These are phyloP conservation scores for Sylvicapra grimmia DNA, from an alignment of 2,113 vertebrate species.

Conservation along the genomic window DNA sequence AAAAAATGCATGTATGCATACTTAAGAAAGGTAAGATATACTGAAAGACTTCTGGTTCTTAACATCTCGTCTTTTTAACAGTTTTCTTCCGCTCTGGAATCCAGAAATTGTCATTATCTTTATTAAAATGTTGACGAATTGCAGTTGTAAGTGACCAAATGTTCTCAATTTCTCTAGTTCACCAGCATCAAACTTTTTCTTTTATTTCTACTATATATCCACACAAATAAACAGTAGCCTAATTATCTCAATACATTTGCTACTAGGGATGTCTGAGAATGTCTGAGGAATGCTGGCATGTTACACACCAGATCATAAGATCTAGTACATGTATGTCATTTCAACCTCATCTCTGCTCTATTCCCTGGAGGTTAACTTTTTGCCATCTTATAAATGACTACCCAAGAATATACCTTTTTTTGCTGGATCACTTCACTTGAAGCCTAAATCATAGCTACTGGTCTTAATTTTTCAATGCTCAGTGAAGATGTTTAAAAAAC, in stretches of 20 bases:
- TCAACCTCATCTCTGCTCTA: neutral
- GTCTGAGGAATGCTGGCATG: neutral
- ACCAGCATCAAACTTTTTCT: neutral
- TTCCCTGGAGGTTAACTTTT: neutral
- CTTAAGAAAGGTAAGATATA: neutral
- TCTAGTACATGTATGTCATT: neutral
- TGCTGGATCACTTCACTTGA: neutral
- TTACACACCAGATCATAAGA: neutral
- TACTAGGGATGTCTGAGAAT: too few species aligned
- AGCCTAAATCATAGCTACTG: neutral
- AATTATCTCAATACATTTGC: neutral
- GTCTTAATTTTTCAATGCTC: neutral
- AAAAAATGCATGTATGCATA: neutral
- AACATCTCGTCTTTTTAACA: neutral
- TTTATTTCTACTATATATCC: neutral
- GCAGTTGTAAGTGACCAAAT: neutral
- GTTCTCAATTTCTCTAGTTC: neutral
- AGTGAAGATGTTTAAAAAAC: neutral
- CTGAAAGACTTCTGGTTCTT: neutral
- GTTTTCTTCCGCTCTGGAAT: neutral
- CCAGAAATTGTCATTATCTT: neutral
- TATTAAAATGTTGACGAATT: neutral
- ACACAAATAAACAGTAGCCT: neutral
- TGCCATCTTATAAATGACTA: neutral
- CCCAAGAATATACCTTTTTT: neutral